A percentile compares a stretch with the other conserved stretches of the same genome.
Evolutionary conservation across 2,113 vertebrate genomes (phyloP).

Genomic region (Zosterops pallidus): DNA sequence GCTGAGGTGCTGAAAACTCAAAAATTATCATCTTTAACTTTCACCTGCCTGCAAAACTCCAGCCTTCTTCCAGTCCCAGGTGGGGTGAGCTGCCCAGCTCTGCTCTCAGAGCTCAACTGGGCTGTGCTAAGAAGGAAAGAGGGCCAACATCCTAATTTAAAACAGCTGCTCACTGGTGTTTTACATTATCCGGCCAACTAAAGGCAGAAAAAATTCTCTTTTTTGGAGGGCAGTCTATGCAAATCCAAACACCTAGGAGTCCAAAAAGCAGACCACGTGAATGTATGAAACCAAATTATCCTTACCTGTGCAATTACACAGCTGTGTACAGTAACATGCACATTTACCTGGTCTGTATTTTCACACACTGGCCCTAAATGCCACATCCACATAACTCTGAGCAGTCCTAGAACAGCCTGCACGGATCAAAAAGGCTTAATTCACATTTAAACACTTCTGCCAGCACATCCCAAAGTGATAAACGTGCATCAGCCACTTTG

Average conservation of each 20-base stretch:
- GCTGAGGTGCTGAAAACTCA: background rate
- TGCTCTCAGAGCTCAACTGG: background rate
- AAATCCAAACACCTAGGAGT: background rate
- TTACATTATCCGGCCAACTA: background rate
- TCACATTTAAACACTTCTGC: background rate
- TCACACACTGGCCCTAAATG: background rate
- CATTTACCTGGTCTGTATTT: background rate
- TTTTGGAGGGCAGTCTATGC: background rate
- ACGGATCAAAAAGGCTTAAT: background rate
- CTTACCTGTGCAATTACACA: background rate
- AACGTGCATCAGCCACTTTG: background rate
- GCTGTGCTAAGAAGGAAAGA: background rate
- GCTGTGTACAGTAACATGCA: background rate
- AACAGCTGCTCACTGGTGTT: background rate
- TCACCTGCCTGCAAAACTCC: background rate
- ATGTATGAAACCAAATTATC: fast-evolving
- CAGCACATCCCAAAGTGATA: background rate
- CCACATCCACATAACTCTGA: background rate
- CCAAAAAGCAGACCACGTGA: background rate
- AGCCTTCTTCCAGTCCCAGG: fast-evolving
- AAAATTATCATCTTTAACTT: background rate
- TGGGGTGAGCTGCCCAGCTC: background rate
- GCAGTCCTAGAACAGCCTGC: background rate
- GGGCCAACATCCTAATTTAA: background rate
- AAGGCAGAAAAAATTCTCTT: fast-evolving